These are phyloP conservation scores for Sarcophaga variegata DNA, from an alignment of 2,888 invertebrate species.

Conservation along the genomic window DNA sequence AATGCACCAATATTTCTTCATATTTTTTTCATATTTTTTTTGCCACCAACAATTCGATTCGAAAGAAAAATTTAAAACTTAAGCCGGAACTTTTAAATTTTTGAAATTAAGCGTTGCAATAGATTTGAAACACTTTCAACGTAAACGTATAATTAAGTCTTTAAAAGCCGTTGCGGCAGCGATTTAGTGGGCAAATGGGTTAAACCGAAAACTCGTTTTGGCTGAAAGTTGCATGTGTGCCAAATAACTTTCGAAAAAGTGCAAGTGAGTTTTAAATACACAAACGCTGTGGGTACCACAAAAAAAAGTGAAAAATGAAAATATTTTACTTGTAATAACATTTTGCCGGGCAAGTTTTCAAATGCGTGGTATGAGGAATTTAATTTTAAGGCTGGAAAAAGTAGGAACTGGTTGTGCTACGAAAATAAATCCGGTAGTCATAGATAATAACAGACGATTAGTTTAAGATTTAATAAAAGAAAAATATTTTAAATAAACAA, in stretches of 20 bases:
- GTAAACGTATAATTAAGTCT: conserved; percentile 22
- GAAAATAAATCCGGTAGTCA: background rate
- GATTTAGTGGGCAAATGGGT: conserved; percentile 30
- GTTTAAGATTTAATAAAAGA: too few relatives aligned
- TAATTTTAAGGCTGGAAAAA: background rate
- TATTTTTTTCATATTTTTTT: background rate
- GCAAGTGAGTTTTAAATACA: conserved; percentile 35
- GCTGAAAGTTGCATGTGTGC: conserved; percentile 1
- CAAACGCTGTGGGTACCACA: background rate
- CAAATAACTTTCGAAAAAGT: conserved; percentile 57
- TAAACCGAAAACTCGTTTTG: conserved; percentile 28
- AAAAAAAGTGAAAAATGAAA: background rate
- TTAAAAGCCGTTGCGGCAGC: conserved; percentile 9
- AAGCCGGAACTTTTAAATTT: background rate
- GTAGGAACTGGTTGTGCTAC: background rate
- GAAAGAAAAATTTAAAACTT: background rate
- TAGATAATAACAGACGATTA: too few relatives aligned
- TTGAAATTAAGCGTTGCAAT: background rate
- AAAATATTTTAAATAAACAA: too few relatives aligned
- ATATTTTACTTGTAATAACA: conserved; percentile 5
- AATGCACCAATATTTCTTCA: conserved; percentile 30
- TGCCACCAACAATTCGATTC: background rate
- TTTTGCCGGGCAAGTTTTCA: background rate
- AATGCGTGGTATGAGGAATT: background rate
- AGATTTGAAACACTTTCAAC: background rate